A percentile compares a stretch with the other conserved stretches of the same genome.
Conservation (phyloP, 2,888 invertebrate species). For the Drosophila robusta region DNA sequence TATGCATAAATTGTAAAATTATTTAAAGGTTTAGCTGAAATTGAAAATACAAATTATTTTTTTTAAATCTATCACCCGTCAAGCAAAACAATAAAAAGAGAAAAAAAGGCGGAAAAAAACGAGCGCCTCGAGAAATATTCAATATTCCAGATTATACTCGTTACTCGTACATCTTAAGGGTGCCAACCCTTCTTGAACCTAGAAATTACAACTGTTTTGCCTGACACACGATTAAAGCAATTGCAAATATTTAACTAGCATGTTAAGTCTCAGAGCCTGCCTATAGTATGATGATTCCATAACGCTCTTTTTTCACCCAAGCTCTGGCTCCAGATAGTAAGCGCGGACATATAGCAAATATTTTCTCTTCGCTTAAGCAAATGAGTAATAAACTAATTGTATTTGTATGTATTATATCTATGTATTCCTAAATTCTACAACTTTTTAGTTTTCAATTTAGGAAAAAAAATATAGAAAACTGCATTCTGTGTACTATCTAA, state of each 20-base stretch:
- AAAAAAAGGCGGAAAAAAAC: slow-evolving; percentile 16
- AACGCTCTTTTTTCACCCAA: background rate
- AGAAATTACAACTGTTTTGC: slow-evolving; percentile 9
- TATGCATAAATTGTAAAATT: slow-evolving; percentile 55
- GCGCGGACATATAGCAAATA: slow-evolving; percentile 19
- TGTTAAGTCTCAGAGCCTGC: slow-evolving; percentile 32
- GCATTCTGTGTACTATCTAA: slow-evolving; percentile 11
- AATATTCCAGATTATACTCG: slow-evolving; percentile 27
- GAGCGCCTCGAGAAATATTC: slow-evolving; percentile 25
- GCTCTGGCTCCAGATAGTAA: background rate
- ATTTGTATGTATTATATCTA: slow-evolving; percentile 37
- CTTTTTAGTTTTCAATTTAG: slow-evolving; percentile 22
- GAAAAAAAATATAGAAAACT: background rate
- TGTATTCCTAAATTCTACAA: slow-evolving; percentile 41
- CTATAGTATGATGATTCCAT: slow-evolving; percentile 15
- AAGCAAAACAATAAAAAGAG: slow-evolving; percentile 23
- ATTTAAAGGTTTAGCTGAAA: slow-evolving; percentile 77
- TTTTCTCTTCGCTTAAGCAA: slow-evolving; percentile 26
- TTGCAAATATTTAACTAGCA: slow-evolving; percentile 39
- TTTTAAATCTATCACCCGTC: slow-evolving; percentile 35
- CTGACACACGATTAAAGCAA: slow-evolving; percentile 37
- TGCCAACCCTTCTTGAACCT: slow-evolving; percentile 7
- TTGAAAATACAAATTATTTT: slow-evolving; percentile 68
- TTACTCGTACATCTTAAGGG: slow-evolving; percentile 3
- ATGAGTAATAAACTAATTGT: slow-evolving; percentile 34